Evolutionary conservation across 1,140 invertebrate species (phyloP).

Genomic region (Nixonia krombeini): DNA sequence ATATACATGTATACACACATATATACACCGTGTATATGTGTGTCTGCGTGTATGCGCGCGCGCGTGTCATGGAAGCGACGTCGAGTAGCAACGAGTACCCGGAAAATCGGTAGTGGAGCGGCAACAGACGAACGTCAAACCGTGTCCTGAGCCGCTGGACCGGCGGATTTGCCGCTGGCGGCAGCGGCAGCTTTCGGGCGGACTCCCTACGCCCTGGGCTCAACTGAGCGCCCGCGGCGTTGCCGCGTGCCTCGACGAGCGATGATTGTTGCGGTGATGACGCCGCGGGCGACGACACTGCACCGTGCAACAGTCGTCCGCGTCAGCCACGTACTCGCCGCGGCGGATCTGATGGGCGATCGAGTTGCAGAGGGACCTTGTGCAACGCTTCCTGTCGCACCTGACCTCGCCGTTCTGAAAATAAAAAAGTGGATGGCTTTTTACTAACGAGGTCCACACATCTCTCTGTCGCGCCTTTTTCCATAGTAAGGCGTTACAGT

Average conservation of each 20-base stretch:
- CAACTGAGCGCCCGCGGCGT: conserved; percentile 57
- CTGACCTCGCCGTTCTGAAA: conserved; percentile 83
- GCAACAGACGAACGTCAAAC: too few relatives aligned
- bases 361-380: conserved; percentile 77
- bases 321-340: conserved; percentile 59
- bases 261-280: conserved; percentile 67
- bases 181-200: neutral
- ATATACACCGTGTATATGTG: too few relatives aligned
- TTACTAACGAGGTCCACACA: too few relatives aligned
- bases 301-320: conserved; percentile 72
- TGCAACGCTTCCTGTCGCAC: conserved; percentile 85
- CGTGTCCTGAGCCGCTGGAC: neutral
- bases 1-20: too few relatives aligned
- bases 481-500: too few relatives aligned
- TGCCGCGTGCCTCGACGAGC: conserved; percentile 49
- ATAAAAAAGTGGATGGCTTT: too few relatives aligned
- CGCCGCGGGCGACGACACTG: conserved; percentile 71
- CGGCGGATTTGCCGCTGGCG: neutral
- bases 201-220: conserved; percentile 30
- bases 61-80: too few relatives aligned
- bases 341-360: conserved; percentile 62
- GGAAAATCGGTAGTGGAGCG: too few relatives aligned
- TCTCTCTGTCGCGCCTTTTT: too few relatives aligned
- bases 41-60: too few relatives aligned
- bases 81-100: too few relatives aligned